phyloP scores from a whole-genome alignment of 2,797 vertebrate species.

The Coranthus polyacanthus region DNA sequence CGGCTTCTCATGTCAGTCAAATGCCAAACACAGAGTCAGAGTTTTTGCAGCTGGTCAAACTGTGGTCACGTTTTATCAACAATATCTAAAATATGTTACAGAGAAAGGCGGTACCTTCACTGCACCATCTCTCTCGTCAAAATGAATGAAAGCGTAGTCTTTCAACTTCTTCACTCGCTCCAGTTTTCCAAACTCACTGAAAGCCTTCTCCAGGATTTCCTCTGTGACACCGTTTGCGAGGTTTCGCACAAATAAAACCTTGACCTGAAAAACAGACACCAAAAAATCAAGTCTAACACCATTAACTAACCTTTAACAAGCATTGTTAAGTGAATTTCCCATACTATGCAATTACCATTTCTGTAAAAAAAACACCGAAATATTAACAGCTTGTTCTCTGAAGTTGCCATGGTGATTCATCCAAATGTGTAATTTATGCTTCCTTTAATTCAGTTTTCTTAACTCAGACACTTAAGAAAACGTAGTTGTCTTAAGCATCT shows the following conservation, averaged over 20 bases:
- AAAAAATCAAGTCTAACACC: not conserved
- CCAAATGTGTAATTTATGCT: no score
- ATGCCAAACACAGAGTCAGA: not conserved
- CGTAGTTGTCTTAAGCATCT: no score
- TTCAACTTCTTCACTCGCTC: slow-evolving; percentile 97
- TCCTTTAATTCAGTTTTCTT: no score
- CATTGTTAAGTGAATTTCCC: not conserved
- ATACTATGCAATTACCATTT: not conserved
- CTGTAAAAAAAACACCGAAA: no score
- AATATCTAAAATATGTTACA: no score
- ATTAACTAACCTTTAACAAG: not conserved
- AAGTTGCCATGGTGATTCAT: no score
- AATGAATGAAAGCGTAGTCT: slow-evolving; percentile 98
- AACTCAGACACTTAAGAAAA: no score
- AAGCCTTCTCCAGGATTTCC: slow-evolving; percentile 94
- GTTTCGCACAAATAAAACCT: slow-evolving; percentile 96
- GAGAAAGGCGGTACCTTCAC: slow-evolving; percentile 88
- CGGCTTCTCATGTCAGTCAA: not conserved
- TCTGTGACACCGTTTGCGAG: slow-evolving; percentile 95
- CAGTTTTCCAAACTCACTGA: slow-evolving; percentile 93
- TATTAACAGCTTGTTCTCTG: no score
- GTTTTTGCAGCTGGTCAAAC: not conserved
- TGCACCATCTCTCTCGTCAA: slow-evolving; percentile 93
- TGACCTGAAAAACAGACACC: slow-evolving; percentile 84
- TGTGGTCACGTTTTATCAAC: not conserved